Evolutionary conservation across 2,888 invertebrate species (phyloP), one percentile per base, ranked within the genome.

Genomic region (Lacanobia wlatinum): DNA sequence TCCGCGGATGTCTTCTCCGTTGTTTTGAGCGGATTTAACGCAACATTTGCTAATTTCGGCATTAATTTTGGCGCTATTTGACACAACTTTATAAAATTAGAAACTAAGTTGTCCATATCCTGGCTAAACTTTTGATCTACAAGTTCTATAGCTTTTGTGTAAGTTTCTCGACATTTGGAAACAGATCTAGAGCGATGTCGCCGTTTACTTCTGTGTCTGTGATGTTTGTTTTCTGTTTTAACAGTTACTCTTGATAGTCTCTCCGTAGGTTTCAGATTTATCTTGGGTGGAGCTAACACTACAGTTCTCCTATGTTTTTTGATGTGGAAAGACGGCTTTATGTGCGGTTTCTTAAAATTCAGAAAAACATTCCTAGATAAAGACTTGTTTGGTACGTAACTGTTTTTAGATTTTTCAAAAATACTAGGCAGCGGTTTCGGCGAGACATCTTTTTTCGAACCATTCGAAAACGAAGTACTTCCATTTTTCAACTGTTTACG

Each of bases 131-230:
- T 96, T 85, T 95, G 95, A 88, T 96, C 96, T 9, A 94, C 97
- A 5, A 97, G 96, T 86, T 97, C 98, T 71, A 96, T 96, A 77
- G 97, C 96, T 93, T 97, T 98, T 79, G 97, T 97, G 92, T 97
- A 97, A 63, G 97, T 89, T 60, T 96, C 96, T 76, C 96, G 89
- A 83, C 94, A 95, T 83, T 93, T 92, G 0, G 96, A 96, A 34
- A 92, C 95, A 1, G 96, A 96, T 82, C 96, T 91, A 21, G 96
- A 96, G 50, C 96, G 91, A 88, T 96, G 95, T 79, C 95, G 91
- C 82, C 95, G 89, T 92, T 94, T 95, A 87, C 95, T 95, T 84
- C 95, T 92, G 79, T 96, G 96, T 72, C 95, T 91, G 73, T 96
- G 96, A 86, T 96, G 96, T 89, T 93, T 95, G 73, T 87, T 94